Conservation (phyloP, 2,113 vertebrate genomes). For the Chamaea fasciata region DNA sequence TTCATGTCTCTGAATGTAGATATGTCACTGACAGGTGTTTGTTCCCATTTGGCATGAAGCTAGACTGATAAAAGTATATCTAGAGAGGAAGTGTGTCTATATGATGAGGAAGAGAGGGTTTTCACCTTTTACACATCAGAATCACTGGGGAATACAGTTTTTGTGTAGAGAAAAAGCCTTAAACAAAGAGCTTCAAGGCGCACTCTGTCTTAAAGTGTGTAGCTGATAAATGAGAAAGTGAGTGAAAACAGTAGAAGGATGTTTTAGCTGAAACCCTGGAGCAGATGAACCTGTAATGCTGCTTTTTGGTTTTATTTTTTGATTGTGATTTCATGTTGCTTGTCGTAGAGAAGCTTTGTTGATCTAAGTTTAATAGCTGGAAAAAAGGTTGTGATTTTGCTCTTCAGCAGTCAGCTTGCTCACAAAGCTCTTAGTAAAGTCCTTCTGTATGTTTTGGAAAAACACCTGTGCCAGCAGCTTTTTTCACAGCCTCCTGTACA, state of each 20-base stretch:
- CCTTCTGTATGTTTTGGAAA: not conserved
- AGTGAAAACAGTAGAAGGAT: not conserved
- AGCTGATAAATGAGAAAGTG: not conserved
- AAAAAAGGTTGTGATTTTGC: not conserved
- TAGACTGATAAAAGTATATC: not conserved
- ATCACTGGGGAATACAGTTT: not conserved
- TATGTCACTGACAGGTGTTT: not conserved
- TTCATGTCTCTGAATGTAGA: not conserved
- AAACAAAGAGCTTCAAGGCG: not conserved
- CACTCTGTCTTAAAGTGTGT: not conserved
- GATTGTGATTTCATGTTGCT: not conserved
- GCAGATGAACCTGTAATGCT: not conserved
- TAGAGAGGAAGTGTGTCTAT: not conserved
- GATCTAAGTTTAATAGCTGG: not conserved
- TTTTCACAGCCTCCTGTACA: not conserved
- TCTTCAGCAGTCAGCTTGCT: not conserved
- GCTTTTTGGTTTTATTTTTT: not conserved
- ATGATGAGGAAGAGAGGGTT: not conserved
- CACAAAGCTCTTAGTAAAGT: not conserved
- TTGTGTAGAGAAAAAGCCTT: not conserved
- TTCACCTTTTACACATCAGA: not conserved
- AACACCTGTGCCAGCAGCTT: not conserved
- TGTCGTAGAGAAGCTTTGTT: not conserved
- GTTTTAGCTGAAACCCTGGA: not conserved
- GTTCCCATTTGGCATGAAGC: not conserved